phyloP scores from a whole-genome alignment of 2,888 invertebrate species.

The Hydrotaea diabolus region DNA sequence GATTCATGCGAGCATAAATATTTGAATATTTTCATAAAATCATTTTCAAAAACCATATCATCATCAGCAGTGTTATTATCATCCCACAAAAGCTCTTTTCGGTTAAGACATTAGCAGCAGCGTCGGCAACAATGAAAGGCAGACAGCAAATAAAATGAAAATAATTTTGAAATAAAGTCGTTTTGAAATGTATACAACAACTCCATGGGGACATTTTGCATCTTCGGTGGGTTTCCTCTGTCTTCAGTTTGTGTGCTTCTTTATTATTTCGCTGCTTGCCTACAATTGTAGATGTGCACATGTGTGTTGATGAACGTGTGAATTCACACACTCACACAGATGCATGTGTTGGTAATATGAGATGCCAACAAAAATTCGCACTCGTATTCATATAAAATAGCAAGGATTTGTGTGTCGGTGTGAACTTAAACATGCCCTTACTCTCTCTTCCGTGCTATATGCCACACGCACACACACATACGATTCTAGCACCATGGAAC shows the following conservation, averaged over 20 bases:
- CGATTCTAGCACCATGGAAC: neutral
- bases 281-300: neutral
- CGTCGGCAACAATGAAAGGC: conserved; percentile 18
- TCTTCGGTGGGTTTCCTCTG: conserved; percentile 26
- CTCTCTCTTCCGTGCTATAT: too few species aligned
- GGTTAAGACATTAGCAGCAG: conserved; percentile 23
- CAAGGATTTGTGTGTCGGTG: conserved; percentile 40
- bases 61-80: conserved; percentile 53
- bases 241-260: conserved; percentile 27
- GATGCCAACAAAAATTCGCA: neutral
- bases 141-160: conserved; percentile 42
- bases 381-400: conserved; percentile 36
- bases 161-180: conserved; percentile 49
- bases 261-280: conserved; percentile 34
- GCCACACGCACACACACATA: neutral
- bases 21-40: conserved; percentile 47
- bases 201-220: conserved; percentile 54
- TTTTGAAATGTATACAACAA: conserved; percentile 52
- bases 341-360: neutral
- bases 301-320: neutral
- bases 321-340: neutral
- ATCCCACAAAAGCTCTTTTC: conserved; percentile 52
- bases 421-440: neutral
- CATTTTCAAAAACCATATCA: conserved; percentile 55
- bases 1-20: neutral